Conservation (phyloP, 2,888 invertebrate species). For the Anagyrus pseudococci region DNA sequence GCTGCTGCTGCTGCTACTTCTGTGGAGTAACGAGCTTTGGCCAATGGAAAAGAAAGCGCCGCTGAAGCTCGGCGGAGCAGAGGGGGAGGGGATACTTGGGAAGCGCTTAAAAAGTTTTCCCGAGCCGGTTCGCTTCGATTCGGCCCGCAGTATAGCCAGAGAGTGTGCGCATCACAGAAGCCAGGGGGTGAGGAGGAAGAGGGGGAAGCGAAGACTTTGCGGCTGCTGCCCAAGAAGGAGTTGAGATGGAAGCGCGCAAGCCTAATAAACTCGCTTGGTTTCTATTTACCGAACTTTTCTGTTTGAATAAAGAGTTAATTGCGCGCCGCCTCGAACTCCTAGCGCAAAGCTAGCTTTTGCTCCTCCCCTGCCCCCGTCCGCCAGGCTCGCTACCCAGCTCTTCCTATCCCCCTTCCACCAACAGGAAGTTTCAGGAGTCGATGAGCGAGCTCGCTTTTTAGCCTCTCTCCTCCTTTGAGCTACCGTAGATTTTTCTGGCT, state of each 20-base stretch:
- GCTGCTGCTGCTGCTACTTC: constrained; percentile 1
- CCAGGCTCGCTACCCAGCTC: too few species aligned
- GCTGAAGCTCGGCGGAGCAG: not conserved
- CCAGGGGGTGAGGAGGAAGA: too few species aligned
- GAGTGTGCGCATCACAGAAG: not conserved
- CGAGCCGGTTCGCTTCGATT: not conserved
- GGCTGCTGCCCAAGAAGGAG: too few species aligned
- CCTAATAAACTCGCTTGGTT: constrained; percentile 34
- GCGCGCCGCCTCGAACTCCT: constrained; percentile 4
- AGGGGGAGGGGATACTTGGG: constrained; percentile 4
- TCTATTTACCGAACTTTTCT: constrained; percentile 37
- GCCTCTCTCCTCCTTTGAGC: too few species aligned
- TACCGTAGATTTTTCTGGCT: too few species aligned
- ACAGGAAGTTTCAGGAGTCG: too few species aligned
- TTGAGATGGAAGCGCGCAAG: too few species aligned
- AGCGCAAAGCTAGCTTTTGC: not conserved
- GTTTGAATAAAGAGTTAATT: constrained; percentile 42
- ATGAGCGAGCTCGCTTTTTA: too few species aligned
- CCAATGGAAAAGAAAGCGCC: constrained; percentile 20
- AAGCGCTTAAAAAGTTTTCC: constrained; percentile 34
- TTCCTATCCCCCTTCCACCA: too few species aligned
- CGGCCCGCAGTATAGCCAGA: not conserved
- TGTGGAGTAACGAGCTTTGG: constrained; percentile 21
- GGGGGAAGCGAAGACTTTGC: too few species aligned
- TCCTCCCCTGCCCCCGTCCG: too few species aligned